Evolutionary conservation across 2,113 vertebrate species (phyloP).

Genomic region (Brachyhypopomus gauderio): DNA sequence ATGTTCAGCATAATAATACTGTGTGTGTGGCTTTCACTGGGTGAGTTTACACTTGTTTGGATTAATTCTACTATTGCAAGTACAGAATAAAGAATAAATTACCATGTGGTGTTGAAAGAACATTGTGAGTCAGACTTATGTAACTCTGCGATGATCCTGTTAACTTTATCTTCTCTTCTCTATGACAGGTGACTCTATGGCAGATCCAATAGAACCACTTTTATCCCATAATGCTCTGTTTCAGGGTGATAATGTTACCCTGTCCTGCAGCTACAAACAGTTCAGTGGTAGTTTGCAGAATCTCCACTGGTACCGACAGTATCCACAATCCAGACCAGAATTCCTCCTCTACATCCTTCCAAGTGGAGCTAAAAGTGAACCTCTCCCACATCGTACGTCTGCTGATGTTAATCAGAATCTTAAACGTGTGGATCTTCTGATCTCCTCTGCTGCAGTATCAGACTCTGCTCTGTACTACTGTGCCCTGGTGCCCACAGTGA

Average conservation of each 20-base stretch:
- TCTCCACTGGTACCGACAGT: too few relatives aligned
- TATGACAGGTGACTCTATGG: conserved; percentile 1
- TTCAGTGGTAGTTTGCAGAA: neutral
- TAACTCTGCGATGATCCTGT: too few relatives aligned
- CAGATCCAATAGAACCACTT: conserved; percentile 4
- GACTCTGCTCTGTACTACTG: too few relatives aligned
- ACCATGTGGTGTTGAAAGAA: too few relatives aligned
- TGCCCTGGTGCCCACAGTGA: too few relatives aligned
- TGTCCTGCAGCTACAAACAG: conserved; percentile 30
- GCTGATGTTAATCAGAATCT: neutral
- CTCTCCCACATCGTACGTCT: neutral
- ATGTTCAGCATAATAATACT: too few relatives aligned
- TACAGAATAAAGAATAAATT: too few relatives aligned
- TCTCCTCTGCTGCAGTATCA: conserved; percentile 19
- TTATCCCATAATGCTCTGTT: neutral
- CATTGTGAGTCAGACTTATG: too few relatives aligned
- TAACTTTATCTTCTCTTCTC: neutral
- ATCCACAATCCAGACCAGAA: conserved; percentile 10
- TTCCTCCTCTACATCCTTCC: conserved; percentile 17
- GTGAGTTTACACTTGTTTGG: too few relatives aligned
- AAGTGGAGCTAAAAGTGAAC: neutral
- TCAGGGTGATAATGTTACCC: neutral
- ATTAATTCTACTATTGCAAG: too few relatives aligned
- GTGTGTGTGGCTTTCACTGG: too few relatives aligned
- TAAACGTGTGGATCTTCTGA: conserved; percentile 44